Evolutionary conservation across 2,888 invertebrate genomes (phyloP).

Genomic region (Synergus japonicus): DNA sequence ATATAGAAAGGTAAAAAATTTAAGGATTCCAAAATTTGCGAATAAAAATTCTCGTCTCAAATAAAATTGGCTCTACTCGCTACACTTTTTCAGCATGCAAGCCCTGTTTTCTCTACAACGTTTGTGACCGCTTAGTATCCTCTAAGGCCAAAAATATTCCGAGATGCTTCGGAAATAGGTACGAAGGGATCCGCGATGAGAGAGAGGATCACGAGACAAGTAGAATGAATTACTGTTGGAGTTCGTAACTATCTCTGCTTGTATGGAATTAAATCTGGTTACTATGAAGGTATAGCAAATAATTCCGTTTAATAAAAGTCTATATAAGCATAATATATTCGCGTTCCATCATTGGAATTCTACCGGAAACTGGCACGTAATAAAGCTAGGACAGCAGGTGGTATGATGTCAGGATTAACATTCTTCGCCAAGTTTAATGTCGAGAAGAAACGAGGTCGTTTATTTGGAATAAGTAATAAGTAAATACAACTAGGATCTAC

Average conservation of each 20-base stretch:
- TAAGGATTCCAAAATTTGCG: not conserved
- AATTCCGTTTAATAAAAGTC: slow-evolving; percentile 5
- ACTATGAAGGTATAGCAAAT: not conserved
- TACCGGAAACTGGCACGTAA: slow-evolving; percentile 32
- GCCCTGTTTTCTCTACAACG: not conserved
- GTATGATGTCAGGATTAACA: slow-evolving; percentile 36
- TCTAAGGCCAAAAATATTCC: not conserved
- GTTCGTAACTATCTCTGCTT: not conserved
- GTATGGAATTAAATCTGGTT: not conserved
- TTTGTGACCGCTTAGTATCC: not conserved
- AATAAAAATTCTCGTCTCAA: not conserved
- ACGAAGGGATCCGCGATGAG: slow-evolving; percentile 10
- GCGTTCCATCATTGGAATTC: slow-evolving; percentile 34
- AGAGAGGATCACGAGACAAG: slow-evolving; percentile 16
- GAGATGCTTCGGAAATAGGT: not conserved
- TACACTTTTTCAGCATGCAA: not conserved
- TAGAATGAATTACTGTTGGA: slow-evolving; percentile 30
- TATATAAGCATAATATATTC: slow-evolving; percentile 23
- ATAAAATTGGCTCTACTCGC: not conserved
- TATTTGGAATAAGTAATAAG: slow-evolving; percentile 33
- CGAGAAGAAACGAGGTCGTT: slow-evolving; percentile 26
- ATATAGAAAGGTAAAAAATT: not conserved
- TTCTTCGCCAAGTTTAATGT: slow-evolving; percentile 36
- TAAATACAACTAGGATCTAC: slow-evolving; percentile 15
- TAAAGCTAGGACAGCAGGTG: slow-evolving; percentile 37